Evolutionary conservation across 2,888 invertebrate species (phyloP), one percentile per base, ranked within the genome.

Genomic region (Papilio demoleus): DNA sequence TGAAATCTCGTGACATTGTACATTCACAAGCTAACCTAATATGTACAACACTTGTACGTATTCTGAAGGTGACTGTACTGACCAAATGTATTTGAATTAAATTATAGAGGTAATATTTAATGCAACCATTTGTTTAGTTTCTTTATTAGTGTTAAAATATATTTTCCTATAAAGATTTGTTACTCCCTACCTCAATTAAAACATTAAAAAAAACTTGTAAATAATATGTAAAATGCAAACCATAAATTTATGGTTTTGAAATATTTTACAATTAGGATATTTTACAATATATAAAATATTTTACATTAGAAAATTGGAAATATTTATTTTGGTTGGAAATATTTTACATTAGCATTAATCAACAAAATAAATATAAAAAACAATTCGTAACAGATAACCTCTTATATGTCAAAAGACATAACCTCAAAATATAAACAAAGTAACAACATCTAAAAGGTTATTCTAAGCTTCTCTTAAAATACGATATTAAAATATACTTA

Each of bases 401-500:
- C 9, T 9, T 8, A 17, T 19, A 45, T 42, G 17, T 42, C 17
- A 42, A 42, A 38, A 11, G 17, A 9, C 27, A 14, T 24, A 53
- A 27, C 53, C 24, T 38, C 19, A 59, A 22, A 22, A 14, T 14
- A 5, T 38, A 14, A 24, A 24, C 36, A 59, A 59, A 12, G 36
- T 4, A 59, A 38, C 38, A 36, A 36, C 19, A 22, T 19, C 14
- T 38, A 58, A 31, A 36, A 42, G 24, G 17, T 34, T n/a, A 11
- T 50, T 36, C 40, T 65, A n/a, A 24, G 75, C 72, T 24, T n/a
- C n/a, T 19, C 27, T 47, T 22, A 36, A 64, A 19, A 45, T 38
- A 34, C 45, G 17, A 61, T 34, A 61, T 27, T 17, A 56, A 67
- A 62, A 71, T 36, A 65, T 71, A 89, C 91, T 89, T 73, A 91